phyloP scores from a whole-genome alignment of 2,113 vertebrate genomes.

The Heterocephalus glaber region DNA sequence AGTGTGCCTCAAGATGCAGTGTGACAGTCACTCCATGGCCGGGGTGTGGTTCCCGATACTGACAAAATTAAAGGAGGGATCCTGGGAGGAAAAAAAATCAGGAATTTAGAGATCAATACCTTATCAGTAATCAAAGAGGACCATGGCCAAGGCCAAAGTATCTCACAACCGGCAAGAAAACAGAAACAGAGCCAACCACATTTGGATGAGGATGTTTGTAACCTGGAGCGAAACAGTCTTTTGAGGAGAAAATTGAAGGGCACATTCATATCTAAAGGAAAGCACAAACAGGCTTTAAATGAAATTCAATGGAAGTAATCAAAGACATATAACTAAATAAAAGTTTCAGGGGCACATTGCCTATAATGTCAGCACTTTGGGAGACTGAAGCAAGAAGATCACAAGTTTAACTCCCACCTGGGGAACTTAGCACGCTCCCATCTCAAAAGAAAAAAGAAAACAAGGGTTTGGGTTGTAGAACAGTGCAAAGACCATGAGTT shows the following conservation, averaged over 20 bases:
- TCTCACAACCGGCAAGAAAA: not conserved
- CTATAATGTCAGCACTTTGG: not conserved
- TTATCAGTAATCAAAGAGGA: not conserved
- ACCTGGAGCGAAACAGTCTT: not conserved
- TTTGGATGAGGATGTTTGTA: not conserved
- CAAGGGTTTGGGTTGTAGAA: not conserved
- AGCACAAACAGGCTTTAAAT: not conserved
- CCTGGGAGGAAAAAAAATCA: not conserved
- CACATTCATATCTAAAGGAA: not conserved
- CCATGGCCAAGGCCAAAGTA: not conserved
- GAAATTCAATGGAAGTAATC: not conserved
- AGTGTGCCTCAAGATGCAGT: not conserved
- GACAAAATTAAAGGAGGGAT: not conserved
- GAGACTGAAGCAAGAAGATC: not conserved
- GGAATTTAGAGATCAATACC: not conserved
- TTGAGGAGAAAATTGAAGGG: not conserved
- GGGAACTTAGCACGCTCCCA: not conserved
- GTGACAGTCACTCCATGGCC: rapidly evolving
- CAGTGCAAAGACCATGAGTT: not conserved
- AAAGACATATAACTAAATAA: conserved; percentile 6
- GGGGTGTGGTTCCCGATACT: not conserved
- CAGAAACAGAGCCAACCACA: rapidly evolving
- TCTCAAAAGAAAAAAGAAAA: not conserved
- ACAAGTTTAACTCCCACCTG: not conserved
- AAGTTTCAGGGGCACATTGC: not conserved